phyloP scores from a whole-genome alignment of 2,888 invertebrate species.

The Euclidia mi region DNA sequence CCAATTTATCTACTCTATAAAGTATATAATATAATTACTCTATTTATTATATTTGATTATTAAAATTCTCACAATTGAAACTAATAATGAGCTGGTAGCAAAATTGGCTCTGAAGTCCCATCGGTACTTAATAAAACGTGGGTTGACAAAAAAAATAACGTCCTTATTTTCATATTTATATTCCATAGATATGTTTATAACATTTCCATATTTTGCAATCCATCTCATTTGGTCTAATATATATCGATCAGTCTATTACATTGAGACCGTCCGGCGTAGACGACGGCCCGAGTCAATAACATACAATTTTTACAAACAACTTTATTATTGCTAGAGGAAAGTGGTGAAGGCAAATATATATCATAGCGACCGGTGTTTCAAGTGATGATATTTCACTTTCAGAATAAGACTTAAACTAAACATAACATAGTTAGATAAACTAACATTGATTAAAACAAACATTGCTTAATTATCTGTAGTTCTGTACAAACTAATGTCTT shows the following conservation, averaged over 20 bases:
- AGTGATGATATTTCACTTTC: constrained; percentile 58
- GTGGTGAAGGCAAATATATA: constrained; percentile 23
- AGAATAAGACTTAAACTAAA: constrained; percentile 46
- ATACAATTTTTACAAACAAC: constrained; percentile 48
- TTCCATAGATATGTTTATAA: constrained; percentile 69
- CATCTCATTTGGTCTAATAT: constrained; percentile 52
- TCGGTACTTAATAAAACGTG: constrained; percentile 23
- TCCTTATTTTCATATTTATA: constrained; percentile 72
- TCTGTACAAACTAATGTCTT: constrained; percentile 61
- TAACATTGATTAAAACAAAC: constrained; percentile 53
- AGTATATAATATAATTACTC: constrained; percentile 8
- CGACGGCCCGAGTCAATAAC: constrained; percentile 43
- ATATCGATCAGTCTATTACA: constrained; percentile 62
- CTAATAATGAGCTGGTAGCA: constrained; percentile 13
- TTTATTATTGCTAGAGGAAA: constrained; percentile 28
- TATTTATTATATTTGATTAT: constrained; percentile 19
- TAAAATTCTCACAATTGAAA: constrained; percentile 19
- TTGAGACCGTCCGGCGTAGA: constrained; percentile 24
- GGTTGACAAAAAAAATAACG: constrained; percentile 53
- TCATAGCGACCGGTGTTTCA: constrained; percentile 11
- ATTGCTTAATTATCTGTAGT: constrained; percentile 54
- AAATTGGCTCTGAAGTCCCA: constrained; percentile 38
- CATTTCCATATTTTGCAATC: constrained; percentile 67
- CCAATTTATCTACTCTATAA: constrained; percentile 33
- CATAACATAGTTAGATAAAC: constrained; percentile 48